Evolutionary conservation across 1,140 invertebrate genomes (phyloP), one percentile per base, ranked within the genome.

Genomic region (Dreissena polymorpha): DNA sequence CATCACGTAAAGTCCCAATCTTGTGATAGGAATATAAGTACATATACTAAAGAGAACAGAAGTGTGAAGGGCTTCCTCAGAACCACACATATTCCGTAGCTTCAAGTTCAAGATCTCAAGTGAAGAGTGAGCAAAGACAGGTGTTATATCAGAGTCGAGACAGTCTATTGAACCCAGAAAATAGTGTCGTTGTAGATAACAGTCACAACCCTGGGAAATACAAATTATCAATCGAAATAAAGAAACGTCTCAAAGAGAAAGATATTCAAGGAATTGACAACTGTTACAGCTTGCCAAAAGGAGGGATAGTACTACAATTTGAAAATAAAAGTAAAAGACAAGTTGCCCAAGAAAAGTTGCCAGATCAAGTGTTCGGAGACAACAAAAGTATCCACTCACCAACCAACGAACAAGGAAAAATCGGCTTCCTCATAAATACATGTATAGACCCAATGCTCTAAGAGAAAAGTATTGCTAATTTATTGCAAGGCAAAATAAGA

Each of bases 231-330:
- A n/a, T n/a, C n/a, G n/a, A n/a, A n/a, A n/a, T n/a, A 55, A 55
- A 55, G 18, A 55, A 55, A 55, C 53, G 53, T 12, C 53, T 55
- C 12, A 12, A 12, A 12, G 53, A 55, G 18, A 55, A 55, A 55
- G 18, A 55, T 18, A 55, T 55, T 55, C 12, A 55, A 55, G 53
- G 64, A 14, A 12, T 67, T 10, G 16, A n/a, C 16, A 13, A 13
- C 21, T 10, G 13, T n/a, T 71, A 71, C 51, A 71, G 69, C 21
- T 49, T 71, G 29, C 69, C 69, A 14, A 50, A 49, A 71, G 69
- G 69, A 16, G 69, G 69, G 39, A 21, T 71, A 50, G 69, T 71
- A 13, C 67, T 71, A 51, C 69, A 71, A 14, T 71, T 14, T 51
- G 39, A 71, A 71, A 71, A 13, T 5, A 10, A 8, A 29, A 71